Conservation (phyloP, 2,888 invertebrate genomes). For the Heteromurus nitidus region DNA sequence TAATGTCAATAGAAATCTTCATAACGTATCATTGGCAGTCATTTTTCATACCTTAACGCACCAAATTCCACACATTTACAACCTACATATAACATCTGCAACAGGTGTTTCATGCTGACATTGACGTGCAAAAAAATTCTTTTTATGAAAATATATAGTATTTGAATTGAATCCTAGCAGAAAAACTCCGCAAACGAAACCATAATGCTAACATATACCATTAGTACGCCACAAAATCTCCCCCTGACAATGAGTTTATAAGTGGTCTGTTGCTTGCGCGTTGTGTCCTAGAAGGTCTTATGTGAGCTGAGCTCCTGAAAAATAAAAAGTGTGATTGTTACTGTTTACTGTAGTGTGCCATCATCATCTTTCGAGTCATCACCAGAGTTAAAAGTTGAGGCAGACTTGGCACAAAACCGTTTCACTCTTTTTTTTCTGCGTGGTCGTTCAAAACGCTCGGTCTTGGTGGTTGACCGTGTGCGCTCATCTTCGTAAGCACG, state of each 20-base stretch:
- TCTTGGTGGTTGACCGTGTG: slow-evolving; percentile 11
- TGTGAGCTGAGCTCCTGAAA: not conserved
- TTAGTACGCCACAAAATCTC: not conserved
- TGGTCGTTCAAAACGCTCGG: slow-evolving; percentile 1
- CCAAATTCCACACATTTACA: too few species aligned
- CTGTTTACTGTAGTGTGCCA: not conserved
- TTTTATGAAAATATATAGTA: too few species aligned
- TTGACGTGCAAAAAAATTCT: too few species aligned
- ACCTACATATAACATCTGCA: too few species aligned
- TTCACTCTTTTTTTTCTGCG: not conserved
- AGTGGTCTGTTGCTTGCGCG: too few species aligned
- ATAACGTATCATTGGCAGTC: too few species aligned
- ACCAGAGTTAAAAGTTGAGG: too few species aligned
- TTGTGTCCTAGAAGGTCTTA: not conserved
- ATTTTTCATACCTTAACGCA: too few species aligned
- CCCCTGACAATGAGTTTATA: too few species aligned
- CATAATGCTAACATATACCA: not conserved
- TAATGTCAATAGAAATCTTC: too few species aligned
- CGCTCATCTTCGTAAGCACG: slow-evolving; percentile 33
- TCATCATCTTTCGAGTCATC: too few species aligned
- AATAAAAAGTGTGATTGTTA: slow-evolving; percentile 2
- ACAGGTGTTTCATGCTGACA: not conserved
- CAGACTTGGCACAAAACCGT: slow-evolving; percentile 3
- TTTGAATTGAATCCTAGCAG: not conserved
- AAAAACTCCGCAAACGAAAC: not conserved